Evolutionary conservation across 2,113 vertebrate genomes (phyloP).

Genomic region (Carlito syrichta): DNA sequence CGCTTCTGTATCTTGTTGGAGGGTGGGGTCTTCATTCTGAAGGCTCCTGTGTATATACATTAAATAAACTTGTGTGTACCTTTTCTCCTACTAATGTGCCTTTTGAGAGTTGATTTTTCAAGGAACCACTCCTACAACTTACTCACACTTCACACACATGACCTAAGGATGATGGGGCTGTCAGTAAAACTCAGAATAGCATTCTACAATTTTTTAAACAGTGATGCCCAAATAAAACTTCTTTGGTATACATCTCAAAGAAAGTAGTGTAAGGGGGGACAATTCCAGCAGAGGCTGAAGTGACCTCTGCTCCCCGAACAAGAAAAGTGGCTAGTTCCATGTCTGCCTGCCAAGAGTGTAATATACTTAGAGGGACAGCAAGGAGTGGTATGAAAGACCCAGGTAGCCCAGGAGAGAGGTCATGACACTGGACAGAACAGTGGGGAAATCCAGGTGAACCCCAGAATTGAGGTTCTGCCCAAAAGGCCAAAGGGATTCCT

Average conservation of each 20-base stretch:
- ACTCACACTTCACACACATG: fast-evolving
- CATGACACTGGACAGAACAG: fast-evolving
- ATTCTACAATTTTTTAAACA: not conserved
- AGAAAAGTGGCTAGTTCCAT: fast-evolving
- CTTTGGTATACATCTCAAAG: not conserved
- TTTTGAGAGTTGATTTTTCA: too few species aligned
- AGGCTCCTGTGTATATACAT: too few species aligned
- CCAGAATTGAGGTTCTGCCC: too few species aligned
- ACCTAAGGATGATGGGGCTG: not conserved
- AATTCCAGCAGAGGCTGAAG: fast-evolving
- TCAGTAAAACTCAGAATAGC: not conserved
- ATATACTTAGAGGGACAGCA: not conserved
- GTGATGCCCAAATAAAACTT: not conserved
- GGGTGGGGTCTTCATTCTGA: too few species aligned
- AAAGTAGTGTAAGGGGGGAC: not conserved
- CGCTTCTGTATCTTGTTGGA: too few species aligned
- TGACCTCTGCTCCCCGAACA: fast-evolving
- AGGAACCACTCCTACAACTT: too few species aligned
- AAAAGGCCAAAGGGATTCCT: too few species aligned
- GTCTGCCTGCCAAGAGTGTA: not conserved
- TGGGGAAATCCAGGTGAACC: too few species aligned
- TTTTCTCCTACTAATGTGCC: too few species aligned
- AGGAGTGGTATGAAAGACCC: not conserved
- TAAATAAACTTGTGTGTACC: too few species aligned
- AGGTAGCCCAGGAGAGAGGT: fast-evolving